A percentile compares a stretch with the other conserved stretches of the same genome.
Conservation (phyloP, 2,113 vertebrate species). For the Shinisaurus crocodilurus region DNA sequence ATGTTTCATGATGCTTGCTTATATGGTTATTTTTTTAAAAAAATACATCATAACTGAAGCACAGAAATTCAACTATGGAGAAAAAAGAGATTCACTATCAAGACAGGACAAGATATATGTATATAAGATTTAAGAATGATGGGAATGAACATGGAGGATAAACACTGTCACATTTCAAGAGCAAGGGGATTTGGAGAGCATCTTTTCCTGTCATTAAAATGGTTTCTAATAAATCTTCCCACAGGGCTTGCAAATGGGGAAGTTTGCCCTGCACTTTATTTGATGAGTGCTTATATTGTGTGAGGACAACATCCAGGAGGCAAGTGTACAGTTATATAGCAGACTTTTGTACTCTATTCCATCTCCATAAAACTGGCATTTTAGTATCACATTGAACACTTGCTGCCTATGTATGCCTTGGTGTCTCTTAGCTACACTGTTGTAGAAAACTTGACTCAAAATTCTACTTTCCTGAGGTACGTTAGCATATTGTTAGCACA, state of each 20-base stretch:
- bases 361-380: constrained; percentile 11
- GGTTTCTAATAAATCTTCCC: background rate
- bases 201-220: constrained; percentile 21
- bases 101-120: background rate
- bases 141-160: background rate
- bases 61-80: background rate
- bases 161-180: background rate
- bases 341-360: background rate
- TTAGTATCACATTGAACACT: background rate
- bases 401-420: fast-evolving
- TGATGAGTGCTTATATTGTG: background rate
- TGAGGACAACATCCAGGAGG: background rate
- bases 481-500: background rate
- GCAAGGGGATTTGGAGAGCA: background rate
- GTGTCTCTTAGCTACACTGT: background rate
- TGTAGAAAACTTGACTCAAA: background rate
- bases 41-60: background rate
- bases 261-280: background rate
- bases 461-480: background rate
- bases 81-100: background rate
- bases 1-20: background rate
- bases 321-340: background rate
- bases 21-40: background rate
- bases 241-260: background rate
- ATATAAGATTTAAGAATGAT: background rate